Evolutionary conservation across 2,113 vertebrate genomes (phyloP).

Genomic region (Ctenodactylus gundi): DNA sequence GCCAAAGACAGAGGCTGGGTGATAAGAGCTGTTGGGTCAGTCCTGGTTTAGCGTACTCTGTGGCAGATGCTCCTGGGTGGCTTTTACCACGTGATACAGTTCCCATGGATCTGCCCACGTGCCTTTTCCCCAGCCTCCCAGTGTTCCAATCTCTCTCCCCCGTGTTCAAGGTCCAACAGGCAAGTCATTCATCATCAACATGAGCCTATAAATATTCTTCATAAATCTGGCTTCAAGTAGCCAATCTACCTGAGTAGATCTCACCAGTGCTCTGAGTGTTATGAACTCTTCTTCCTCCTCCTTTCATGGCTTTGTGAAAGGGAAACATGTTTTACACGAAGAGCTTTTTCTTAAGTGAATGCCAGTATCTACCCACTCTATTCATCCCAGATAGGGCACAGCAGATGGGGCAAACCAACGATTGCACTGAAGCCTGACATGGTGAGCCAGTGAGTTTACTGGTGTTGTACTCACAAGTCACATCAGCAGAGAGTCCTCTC

Average conservation of each 20-base stretch:
- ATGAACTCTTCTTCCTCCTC: background rate
- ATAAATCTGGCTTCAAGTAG: background rate
- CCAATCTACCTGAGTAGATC: background rate
- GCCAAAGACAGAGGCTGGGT: background rate
- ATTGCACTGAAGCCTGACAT: no score
- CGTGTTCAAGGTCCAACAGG: background rate
- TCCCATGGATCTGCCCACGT: background rate
- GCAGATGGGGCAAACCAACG: no score
- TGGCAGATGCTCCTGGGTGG: background rate
- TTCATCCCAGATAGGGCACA: no score
- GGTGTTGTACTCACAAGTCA: no score
- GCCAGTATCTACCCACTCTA: no score
- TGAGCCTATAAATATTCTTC: background rate
- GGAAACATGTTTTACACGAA: no score
- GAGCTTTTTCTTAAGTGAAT: no score
- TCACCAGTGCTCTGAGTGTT: background rate
- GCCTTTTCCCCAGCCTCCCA: background rate
- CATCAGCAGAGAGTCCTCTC: no score
- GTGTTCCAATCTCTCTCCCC: background rate
- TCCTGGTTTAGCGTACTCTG: background rate
- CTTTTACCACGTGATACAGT: background rate
- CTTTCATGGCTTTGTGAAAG: background rate
- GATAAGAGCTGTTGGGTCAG: background rate
- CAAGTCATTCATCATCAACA: background rate
- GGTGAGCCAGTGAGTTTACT: no score